These are phyloP conservation scores for Erpornis zantholeuca DNA, from an alignment of 2,113 vertebrate species.

Conservation along the genomic window DNA sequence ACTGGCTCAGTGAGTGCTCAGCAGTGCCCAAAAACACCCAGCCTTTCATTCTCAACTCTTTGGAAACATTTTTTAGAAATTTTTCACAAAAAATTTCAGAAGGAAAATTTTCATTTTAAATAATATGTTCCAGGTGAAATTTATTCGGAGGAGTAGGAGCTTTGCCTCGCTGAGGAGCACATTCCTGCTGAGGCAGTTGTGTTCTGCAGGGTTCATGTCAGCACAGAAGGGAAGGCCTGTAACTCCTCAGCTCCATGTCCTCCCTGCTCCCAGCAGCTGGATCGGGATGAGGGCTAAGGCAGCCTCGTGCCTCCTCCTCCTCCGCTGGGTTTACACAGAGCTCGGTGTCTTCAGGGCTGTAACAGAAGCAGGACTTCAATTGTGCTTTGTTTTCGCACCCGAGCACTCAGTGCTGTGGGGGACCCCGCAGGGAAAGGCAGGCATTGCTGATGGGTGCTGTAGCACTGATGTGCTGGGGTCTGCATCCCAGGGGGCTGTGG, in stretches of 20 bases:
- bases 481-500: neutral
- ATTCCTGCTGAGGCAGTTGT: neutral
- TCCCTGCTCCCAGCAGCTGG: neutral
- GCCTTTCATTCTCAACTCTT: neutral
- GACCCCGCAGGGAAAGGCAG: neutral
- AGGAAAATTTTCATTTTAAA: neutral
- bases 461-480: neutral
- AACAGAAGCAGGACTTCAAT: neutral
- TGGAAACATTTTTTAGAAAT: neutral
- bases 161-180: neutral
- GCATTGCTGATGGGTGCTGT: neutral
- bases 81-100: neutral
- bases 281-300: neutral
- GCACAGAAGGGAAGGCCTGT: neutral
- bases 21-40: neutral
- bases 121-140: neutral
- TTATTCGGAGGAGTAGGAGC: neutral
- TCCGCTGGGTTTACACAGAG: neutral
- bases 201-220: neutral
- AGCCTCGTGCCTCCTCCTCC: neutral
- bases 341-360: neutral
- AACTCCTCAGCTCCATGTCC: rapidly evolving
- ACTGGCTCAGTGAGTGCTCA: neutral
- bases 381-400: neutral
- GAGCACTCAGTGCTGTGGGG: neutral